Evolutionary conservation across 2,113 vertebrate species (phyloP).

Genomic region (Festucalex cinctus): DNA sequence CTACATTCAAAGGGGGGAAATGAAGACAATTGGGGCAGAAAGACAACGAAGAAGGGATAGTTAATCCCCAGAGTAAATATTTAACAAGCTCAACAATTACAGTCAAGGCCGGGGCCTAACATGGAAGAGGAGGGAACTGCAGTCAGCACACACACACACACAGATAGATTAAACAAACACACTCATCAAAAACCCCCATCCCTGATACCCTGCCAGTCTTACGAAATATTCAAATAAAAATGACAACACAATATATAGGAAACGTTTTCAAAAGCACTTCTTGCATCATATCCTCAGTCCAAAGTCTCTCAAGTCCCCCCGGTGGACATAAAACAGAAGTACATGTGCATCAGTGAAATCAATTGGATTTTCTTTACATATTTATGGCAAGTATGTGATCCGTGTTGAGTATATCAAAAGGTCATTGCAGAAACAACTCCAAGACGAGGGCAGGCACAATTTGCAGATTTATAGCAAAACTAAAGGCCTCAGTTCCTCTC

Average conservation of each 20-base stretch:
- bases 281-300: neutral
- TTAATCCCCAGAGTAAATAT: slow-evolving; percentile 66
- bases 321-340: slow-evolving; percentile 41
- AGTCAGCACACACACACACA: slow-evolving; percentile 28
- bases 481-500: slow-evolving; percentile 37
- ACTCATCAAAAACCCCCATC: neutral
- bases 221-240: too few relatives aligned
- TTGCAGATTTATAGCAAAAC: slow-evolving; percentile 16
- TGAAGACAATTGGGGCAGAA: slow-evolving; percentile 49
- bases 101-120: slow-evolving; percentile 43
- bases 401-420: slow-evolving; percentile 1
- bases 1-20: slow-evolving; percentile 28
- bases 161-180: slow-evolving; percentile 1
- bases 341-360: slow-evolving; percentile 9
- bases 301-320: slow-evolving; percentile 34
- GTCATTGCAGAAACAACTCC: neutral
- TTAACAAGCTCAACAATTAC: slow-evolving; percentile 63
- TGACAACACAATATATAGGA: too few relatives aligned
- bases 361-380: neutral
- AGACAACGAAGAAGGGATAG: slow-evolving; percentile 51
- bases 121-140: slow-evolving; percentile 42
- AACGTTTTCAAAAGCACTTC: too few relatives aligned
- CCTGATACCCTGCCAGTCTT: neutral
- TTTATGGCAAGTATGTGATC: slow-evolving; percentile 30
- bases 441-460: neutral